phyloP scores from a whole-genome alignment of 2,113 vertebrate genomes.

The Trogon melanurus region DNA sequence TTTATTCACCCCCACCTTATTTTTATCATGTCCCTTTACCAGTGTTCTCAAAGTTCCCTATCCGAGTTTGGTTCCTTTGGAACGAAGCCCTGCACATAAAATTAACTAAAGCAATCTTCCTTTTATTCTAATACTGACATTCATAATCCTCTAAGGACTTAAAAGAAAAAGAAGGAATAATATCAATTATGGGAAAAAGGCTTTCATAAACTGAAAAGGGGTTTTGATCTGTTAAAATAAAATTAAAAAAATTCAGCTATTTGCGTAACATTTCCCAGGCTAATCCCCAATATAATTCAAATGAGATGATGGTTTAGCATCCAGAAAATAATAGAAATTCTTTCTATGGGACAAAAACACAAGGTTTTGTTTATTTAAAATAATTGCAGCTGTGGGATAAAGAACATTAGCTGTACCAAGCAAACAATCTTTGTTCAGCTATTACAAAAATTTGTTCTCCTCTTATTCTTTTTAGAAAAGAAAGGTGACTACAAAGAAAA shows the following conservation, averaged over 20 bases:
- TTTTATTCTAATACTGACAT: conserved; percentile 61
- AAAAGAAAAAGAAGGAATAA: conserved; percentile 48
- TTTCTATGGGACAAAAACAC: conserved; percentile 29
- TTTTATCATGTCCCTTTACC: conserved; percentile 31
- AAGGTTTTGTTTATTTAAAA: conserved; percentile 56
- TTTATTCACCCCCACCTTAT: conserved; percentile 21
- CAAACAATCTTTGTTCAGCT: neutral
- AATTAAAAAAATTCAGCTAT: neutral
- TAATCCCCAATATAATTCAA: conserved; percentile 43
- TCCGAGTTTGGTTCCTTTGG: conserved; percentile 61
- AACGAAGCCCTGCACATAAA: conserved; percentile 45
- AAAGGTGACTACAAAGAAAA: neutral
- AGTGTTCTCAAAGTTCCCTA: conserved; percentile 36
- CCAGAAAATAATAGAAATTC: conserved; percentile 38
- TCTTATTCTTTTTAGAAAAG: neutral
- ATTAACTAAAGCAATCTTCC: conserved; percentile 58
- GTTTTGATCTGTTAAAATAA: conserved; percentile 55
- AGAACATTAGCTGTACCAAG: neutral
- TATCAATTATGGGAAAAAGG: conserved; percentile 68
- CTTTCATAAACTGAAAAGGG: conserved; percentile 51
- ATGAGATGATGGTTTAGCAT: conserved; percentile 38
- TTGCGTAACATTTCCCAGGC: conserved; percentile 42
- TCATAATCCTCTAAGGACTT: conserved; percentile 59
- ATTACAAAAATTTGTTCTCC: neutral
- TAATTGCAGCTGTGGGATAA: conserved; percentile 50